These are phyloP conservation scores for Spialia ferax DNA, from an alignment of 2,888 invertebrate genomes.

Conservation along the genomic window DNA sequence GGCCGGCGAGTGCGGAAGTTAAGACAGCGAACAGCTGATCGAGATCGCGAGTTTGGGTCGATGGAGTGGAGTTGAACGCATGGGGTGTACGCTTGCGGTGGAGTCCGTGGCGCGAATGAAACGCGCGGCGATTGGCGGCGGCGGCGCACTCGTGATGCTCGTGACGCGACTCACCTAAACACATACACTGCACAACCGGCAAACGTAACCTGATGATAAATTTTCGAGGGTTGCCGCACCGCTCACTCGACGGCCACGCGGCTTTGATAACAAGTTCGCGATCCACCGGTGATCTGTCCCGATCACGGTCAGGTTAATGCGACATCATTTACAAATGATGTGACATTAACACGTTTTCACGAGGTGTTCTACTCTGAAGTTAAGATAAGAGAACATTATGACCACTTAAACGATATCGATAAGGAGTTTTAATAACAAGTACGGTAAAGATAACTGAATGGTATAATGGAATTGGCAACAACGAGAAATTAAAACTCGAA, in stretches of 20 bases:
- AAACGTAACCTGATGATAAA: conserved; percentile 70
- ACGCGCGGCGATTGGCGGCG: conserved; percentile 69
- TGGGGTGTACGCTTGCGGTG: conserved; percentile 69
- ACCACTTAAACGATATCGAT: conserved; percentile 45
- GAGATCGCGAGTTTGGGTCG: conserved; percentile 61
- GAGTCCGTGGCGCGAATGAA: conserved; percentile 80
- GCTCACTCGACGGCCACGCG: conserved; percentile 74
- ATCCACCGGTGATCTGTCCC: conserved; percentile 57
- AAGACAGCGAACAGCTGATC: conserved; percentile 74
- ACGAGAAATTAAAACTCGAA: neutral
- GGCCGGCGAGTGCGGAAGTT: conserved; percentile 53
- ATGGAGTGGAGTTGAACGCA: conserved; percentile 59
- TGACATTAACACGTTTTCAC: conserved; percentile 61
- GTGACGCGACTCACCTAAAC: conserved; percentile 69
- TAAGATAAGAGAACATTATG: conserved; percentile 43
- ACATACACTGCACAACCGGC: conserved; percentile 63
- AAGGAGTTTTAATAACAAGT: conserved; percentile 37
- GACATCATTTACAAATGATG: conserved; percentile 58
- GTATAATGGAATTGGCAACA: conserved; percentile 31
- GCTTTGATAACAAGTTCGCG: conserved; percentile 67
- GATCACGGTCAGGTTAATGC: conserved; percentile 67
- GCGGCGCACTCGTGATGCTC: conserved; percentile 73
- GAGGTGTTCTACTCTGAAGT: conserved; percentile 36
- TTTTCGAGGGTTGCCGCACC: conserved; percentile 72
- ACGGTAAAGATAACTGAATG: conserved; percentile 17